phyloP scores from a whole-genome alignment of 35 echinoderm and acorn worm genomes.

The Diadema setosum region DNA sequence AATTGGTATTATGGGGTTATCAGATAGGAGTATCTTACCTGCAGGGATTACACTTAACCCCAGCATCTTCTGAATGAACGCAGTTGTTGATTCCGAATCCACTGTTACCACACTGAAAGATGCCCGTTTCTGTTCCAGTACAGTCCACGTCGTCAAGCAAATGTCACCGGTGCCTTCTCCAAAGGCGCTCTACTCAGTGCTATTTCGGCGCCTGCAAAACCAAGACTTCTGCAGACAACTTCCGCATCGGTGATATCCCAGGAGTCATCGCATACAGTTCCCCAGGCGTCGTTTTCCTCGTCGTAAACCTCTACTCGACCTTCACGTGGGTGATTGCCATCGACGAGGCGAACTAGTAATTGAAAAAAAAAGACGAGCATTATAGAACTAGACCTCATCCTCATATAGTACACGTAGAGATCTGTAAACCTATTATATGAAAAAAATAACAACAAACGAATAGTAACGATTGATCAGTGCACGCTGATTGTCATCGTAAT shows the following conservation, averaged over 20 bases:
- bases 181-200: background rate
- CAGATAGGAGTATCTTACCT: too few relatives aligned
- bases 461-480: too few relatives aligned
- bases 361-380: too few relatives aligned
- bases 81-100: background rate
- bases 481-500: too few relatives aligned
- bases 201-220: background rate
- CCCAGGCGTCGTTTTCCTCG: constrained; percentile 17
- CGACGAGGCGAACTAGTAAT: background rate
- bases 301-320: constrained; percentile 8
- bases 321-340: background rate
- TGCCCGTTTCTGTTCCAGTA: background rate
- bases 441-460: too few relatives aligned
- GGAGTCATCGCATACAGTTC: constrained; percentile 10
- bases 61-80: constrained; percentile 31
- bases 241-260: background rate
- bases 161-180: background rate
- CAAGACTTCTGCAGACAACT: constrained; percentile 22
- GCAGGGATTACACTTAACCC: constrained; percentile 31
- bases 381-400: too few relatives aligned
- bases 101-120: background rate
- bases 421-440: too few relatives aligned
- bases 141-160: constrained; percentile 25
- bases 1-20: too few relatives aligned
- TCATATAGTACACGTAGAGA: too few relatives aligned